A percentile compares a stretch with the other conserved stretches of the same genome.
phyloP scores from a whole-genome alignment of 2,888 invertebrate genomes.

The Crocallis elinguaria region DNA sequence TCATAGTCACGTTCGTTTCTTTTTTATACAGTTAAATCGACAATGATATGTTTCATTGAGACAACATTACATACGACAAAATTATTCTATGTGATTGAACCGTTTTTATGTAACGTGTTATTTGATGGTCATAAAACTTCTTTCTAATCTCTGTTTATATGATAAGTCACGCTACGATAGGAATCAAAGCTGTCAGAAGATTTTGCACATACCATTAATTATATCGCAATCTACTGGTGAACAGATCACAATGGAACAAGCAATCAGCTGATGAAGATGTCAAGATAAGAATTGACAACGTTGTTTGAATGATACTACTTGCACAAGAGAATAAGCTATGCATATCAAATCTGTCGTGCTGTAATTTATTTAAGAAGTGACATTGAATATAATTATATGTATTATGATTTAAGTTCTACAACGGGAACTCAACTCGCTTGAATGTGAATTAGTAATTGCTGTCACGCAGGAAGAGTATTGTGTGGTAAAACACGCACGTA shows the following conservation, averaged over 20 bases:
- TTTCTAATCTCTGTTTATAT: background rate
- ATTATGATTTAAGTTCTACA: conserved; percentile 14
- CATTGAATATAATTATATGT: conserved; percentile 11
- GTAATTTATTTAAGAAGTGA: conserved; percentile 11
- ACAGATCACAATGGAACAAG: conserved; percentile 48
- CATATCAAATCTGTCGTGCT: conserved; percentile 6
- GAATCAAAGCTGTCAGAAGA: conserved; percentile 58
- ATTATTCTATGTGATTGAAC: too few species aligned
- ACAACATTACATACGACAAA: too few species aligned
- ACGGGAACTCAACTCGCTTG: conserved; percentile 10
- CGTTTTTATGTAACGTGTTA: background rate
- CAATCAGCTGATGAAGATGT: conserved; percentile 56
- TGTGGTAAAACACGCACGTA: conserved; percentile 16
- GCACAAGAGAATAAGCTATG: conserved; percentile 23
- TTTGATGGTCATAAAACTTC: background rate
- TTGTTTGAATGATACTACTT: conserved; percentile 38
- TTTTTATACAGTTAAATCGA: conserved; percentile 3
- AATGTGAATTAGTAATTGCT: conserved; percentile 17
- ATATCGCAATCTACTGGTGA: conserved; percentile 54
- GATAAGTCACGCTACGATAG: conserved; percentile 32
- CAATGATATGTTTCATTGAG: conserved; percentile 1
- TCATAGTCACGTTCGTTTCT: conserved; percentile 3
- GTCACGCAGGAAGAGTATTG: conserved; percentile 26
- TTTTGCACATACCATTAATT: conserved; percentile 60
- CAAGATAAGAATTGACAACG: conserved; percentile 53